Evolutionary conservation across 2,113 vertebrate genomes (phyloP), one percentile per base, ranked within the genome.

Genomic region (Mesocricetus auratus): DNA sequence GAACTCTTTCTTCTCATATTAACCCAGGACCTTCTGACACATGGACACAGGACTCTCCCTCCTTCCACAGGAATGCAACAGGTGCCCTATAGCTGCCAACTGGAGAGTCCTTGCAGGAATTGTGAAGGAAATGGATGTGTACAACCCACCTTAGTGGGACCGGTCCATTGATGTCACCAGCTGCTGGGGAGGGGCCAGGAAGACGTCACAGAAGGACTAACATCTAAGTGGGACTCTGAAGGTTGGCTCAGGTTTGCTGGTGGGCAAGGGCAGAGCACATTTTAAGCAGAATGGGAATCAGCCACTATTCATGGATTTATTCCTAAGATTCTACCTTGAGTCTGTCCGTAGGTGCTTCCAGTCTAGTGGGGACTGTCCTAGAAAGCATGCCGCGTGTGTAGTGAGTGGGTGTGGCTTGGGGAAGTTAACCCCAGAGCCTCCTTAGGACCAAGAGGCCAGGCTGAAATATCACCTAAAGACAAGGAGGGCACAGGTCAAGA

Each of bases 331-430:
- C 15, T 42, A 17, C 7, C n/a, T 15, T 6, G 24, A 56, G 6
- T 73, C 16, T 17, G 12, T 42, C 3, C 0, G 15, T 26, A 66
- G 50, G 33, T 16, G 1, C 79, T 13, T 58, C 12, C 29, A 2
- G 53, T 62, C 75, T 16, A 4, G 17, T 0, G 36, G 79, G 26
- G n/a, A 83, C 19, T 16, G 12, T 47, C 58, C 56, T 50, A 13
- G 71, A 29, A 31, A 60, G 47, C 1, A 22, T 6, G 0, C 21
- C 22, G 16, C 3, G 0, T 9, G 53, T 3, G 13, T 31, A 2
- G 4, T 1, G 9, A 17, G n/a, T 7, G 10, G 5, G 17, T 11
- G n/a, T n/a, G 13, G 56, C 21, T 77, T 56, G 26, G 26, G n/a
- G 13, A 47, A 62, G 7, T 17, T 21, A 17, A 12, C 21, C 45